Evolutionary conservation across 2,113 vertebrate species (phyloP), one percentile per base, ranked within the genome.

Genomic region (Tragelaphus imberbis): DNA sequence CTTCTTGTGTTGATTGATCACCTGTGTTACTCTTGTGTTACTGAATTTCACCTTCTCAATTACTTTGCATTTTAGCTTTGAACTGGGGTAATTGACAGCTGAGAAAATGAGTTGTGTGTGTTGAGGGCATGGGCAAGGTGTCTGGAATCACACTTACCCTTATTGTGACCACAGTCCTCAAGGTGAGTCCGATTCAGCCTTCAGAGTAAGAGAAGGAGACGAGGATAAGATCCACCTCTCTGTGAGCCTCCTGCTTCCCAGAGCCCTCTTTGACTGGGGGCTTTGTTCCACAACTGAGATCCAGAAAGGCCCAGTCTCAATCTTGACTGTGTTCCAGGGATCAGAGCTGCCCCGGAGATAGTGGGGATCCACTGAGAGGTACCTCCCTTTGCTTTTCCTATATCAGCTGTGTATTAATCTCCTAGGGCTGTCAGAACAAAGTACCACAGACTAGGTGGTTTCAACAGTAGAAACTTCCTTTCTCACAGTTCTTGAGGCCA

Each of bases 11-110:
- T 89, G 92, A 94, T 15, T 36, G 53, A 95, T 44, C 94, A 90
- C 0, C 44, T 30, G 7, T 23, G n/a, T 90, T 87, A 85, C 53
- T 89, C 23, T 65, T 65, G 81, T n/a, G 58, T 49, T 88, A 90
- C 88, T 77, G 79, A 95, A 80, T 84, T 87, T 92, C 88, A 88
- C 75, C 53, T 79, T 97, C 40, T 92, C 33, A 49, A 3, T 90
- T 90, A 79, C 65, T 8, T 25, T 84, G 47, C 19, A 27, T 16
- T 80, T 91, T 53, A 86, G 53, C 81, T n/a, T 56, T 84, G 53
- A 56, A 84, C 53, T 55, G n/a, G 58, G 65, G 40, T 49, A 61
- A 71, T 56, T 92, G 87, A 55, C 30, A 95, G 53, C 44, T 80
- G 59, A 88, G 61, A 49, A 63, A 92, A 94, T 7, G 19, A 44